These are phyloP conservation scores for Triplophysa yarkandensis DNA, from an alignment of 2,797 vertebrate species.

Conservation along the genomic window DNA sequence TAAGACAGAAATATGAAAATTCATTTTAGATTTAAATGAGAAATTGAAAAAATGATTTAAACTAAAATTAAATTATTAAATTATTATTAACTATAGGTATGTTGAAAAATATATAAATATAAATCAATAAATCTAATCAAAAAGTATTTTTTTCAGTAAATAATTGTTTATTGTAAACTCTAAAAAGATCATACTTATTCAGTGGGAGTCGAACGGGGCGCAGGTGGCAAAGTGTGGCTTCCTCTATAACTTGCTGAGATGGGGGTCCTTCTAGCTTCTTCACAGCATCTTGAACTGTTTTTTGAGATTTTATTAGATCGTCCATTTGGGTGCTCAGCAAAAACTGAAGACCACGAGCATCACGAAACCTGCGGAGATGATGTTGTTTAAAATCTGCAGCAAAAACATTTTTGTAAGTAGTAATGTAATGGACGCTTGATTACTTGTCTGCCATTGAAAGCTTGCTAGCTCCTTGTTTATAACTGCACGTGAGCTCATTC, in stretches of 20 bases:
- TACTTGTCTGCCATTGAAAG: slow-evolving; percentile 98
- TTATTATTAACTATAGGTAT: no score
- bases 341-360: slow-evolving; percentile 89
- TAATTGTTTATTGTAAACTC: neutral
- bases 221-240: slow-evolving; percentile 92
- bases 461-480: slow-evolving; percentile 88
- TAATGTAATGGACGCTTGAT: slow-evolving; percentile 33
- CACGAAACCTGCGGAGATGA: slow-evolving; percentile 82
- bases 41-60: no score
- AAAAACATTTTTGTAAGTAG: neutral
- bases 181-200: slow-evolving; percentile 84
- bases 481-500: slow-evolving; percentile 91
- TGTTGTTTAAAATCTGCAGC: neutral
- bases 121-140: no score
- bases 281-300: slow-evolving; percentile 88
- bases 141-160: neutral
- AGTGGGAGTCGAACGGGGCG: slow-evolving; percentile 90
- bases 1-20: slow-evolving; percentile 57
- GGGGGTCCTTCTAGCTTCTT: slow-evolving; percentile 91
- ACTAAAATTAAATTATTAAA: no score
- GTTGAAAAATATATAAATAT: no score
- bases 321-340: slow-evolving; percentile 90
- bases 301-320: slow-evolving; percentile 89
- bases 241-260: slow-evolving; percentile 88
- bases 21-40: neutral